These are phyloP conservation scores for Sylvietta virens DNA, from an alignment of 2,113 vertebrate species.

Conservation along the genomic window DNA sequence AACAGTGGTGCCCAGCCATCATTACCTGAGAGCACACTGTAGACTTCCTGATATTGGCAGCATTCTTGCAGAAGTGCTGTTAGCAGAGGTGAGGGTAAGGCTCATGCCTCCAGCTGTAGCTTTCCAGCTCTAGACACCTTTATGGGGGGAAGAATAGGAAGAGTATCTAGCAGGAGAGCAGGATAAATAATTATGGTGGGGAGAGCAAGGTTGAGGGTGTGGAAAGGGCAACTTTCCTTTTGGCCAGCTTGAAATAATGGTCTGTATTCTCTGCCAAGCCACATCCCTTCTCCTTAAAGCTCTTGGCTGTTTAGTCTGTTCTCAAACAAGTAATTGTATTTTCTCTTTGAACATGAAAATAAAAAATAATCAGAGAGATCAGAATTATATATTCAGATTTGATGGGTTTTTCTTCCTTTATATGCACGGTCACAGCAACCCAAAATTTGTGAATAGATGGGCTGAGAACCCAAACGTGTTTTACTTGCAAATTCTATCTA, in stretches of 20 bases:
- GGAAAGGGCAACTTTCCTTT: neutral
- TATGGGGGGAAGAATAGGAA: neutral
- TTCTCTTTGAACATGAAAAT: neutral
- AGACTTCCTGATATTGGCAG: neutral
- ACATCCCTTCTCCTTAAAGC: neutral
- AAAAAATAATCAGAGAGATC: neutral
- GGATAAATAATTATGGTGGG: neutral
- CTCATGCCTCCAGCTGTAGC: neutral
- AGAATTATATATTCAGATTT: neutral
- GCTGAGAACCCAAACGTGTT: neutral
- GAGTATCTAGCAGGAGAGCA: neutral
- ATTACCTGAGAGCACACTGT: neutral
- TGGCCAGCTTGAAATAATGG: neutral
- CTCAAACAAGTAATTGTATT: neutral
- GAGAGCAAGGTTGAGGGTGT: neutral
- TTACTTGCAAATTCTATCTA: neutral
- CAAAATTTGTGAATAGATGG: neutral
- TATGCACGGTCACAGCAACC: rapidly evolving
- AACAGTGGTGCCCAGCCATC: neutral
- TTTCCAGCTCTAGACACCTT: neutral
- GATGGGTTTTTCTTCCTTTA: neutral
- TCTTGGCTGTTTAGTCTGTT: neutral
- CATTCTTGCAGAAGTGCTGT: neutral
- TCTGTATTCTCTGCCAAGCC: neutral
- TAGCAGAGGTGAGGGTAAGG: neutral